Conservation (phyloP, 2,888 invertebrate genomes). For the Drosophila formosana region DNA sequence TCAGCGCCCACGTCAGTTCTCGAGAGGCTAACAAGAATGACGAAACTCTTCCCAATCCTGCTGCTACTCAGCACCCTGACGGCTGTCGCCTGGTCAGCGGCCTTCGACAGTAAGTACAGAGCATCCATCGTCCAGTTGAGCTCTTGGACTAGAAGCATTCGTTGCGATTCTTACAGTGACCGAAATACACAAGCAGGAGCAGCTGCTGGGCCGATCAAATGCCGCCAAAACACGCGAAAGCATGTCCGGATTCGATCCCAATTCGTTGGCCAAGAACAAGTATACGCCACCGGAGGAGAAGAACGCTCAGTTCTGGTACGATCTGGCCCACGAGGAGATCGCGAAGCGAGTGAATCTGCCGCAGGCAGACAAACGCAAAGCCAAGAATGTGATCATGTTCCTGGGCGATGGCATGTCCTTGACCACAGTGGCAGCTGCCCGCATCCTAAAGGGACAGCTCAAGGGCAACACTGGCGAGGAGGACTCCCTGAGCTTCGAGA, state of each 20-base stretch:
- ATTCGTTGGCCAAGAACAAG: constrained; percentile 59
- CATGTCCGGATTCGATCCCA: constrained; percentile 46
- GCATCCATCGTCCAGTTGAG: not conserved
- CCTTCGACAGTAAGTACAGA: constrained; percentile 35
- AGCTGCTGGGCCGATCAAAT: constrained; percentile 45
- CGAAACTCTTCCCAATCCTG: constrained; percentile 10
- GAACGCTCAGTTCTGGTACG: constrained; percentile 69
- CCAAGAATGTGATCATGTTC: constrained; percentile 80
- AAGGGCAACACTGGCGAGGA: constrained; percentile 87
- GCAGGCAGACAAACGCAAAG: constrained; percentile 59
- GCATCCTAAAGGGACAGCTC: constrained; percentile 88
- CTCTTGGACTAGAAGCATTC: too few species aligned
- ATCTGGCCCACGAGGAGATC: constrained; percentile 61
- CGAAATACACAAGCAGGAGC: constrained; percentile 50
- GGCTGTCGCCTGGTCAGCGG: constrained; percentile 27
- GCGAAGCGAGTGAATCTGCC: constrained; percentile 57
- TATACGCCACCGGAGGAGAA: constrained; percentile 61
- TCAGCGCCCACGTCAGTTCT: constrained; percentile 22
- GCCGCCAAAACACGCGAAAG: not conserved
- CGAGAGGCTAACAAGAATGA: constrained; percentile 26
- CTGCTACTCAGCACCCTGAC: constrained; percentile 27
- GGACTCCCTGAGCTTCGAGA: constrained; percentile 87
- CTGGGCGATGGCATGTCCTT: constrained; percentile 90
- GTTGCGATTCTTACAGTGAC: constrained; percentile 31
- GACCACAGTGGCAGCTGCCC: constrained; percentile 88